A percentile compares a stretch with the other conserved stretches of the same genome.
Evolutionary conservation across 2,888 invertebrate species (phyloP).

Genomic region (Zhuqinia jingwanae): DNA sequence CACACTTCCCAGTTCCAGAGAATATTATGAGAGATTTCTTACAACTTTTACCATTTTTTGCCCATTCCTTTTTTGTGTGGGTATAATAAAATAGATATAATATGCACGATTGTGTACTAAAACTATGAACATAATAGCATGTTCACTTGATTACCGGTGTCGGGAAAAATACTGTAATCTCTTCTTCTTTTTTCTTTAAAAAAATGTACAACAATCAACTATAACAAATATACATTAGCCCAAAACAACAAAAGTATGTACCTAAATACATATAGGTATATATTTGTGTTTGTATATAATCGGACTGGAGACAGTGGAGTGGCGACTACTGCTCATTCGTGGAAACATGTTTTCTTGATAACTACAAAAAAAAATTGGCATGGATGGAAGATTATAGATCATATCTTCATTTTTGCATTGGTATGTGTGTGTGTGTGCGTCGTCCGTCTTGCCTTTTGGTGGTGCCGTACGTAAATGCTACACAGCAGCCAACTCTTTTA

Average conservation of each 20-base stretch:
- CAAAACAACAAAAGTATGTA: no score
- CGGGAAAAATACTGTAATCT: slow-evolving; percentile 20
- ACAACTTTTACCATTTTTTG: slow-evolving; percentile 60
- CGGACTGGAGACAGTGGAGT: neutral
- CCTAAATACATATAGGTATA: no score
- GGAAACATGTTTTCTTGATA: slow-evolving; percentile 35
- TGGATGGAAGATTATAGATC: slow-evolving; percentile 27
- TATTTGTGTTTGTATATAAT: no score
- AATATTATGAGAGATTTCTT: no score
- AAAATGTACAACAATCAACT: neutral
- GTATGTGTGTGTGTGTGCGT: neutral
- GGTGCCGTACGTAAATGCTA: no score
- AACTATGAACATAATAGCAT: slow-evolving; percentile 34
- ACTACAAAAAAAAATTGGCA: slow-evolving; percentile 47
- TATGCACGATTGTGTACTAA: slow-evolving; percentile 3
- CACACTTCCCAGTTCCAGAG: neutral
- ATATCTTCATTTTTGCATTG: slow-evolving; percentile 18
- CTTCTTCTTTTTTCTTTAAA: neutral
- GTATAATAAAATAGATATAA: neutral
- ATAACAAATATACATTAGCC: no score
- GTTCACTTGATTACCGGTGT: slow-evolving; percentile 58
- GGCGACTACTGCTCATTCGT: slow-evolving; percentile 15
- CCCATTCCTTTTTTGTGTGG: neutral
- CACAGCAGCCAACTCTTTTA: neutral
- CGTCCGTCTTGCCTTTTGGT: neutral